Evolutionary conservation across 2,113 vertebrate species (phyloP), one percentile per base, ranked within the genome.

Genomic region (Cheilinus undulatus): DNA sequence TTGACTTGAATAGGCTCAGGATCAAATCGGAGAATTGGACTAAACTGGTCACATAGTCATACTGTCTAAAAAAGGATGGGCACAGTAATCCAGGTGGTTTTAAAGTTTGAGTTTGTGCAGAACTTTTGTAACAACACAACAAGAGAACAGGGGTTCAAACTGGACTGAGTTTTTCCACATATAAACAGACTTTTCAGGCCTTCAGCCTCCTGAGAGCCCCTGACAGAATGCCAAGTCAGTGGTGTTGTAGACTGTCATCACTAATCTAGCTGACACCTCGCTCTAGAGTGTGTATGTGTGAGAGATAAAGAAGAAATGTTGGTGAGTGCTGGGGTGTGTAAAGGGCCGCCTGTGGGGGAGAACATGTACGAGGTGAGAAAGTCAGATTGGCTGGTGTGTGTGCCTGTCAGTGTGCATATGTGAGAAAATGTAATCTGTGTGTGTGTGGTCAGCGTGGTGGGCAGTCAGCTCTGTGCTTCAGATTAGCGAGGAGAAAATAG

Each of bases 401-500:
- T 23, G 23, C 32, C 10, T 17, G 28, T 50, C 51, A 46, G 7
- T 22, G 34, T 54, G 38, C 3, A 23, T 67, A 38, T 51, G 70
- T 71, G 69, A 43, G 42, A 28, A 45, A 56, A 51, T 75, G 49
- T 80, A 70, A 75, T 51, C 62, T 40, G 54, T 73, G 61, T 65
- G 66, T 78, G 64, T 73, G 73, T 49, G 70, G 49, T 59, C 57
- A 53, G 30, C 60, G 61, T 49, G 73, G 50, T 75, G 73, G 63
- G 64, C 67, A 34, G 74, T 78, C 69, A 63, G 63, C 70, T 78
- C 54, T 69, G 64, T 52, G 80, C 76, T 74, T 82, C 56, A 79
- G 87, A 93, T 92, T 90, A 90, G 85, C 53, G 63, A 77, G 43
- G 72, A 73, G 78, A 88, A 92, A 93, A 83, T 91, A 90, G 92